Percentiles rank a stretch among this genome's conserved stretches.
phyloP scores from a whole-genome alignment of 2,113 vertebrate genomes.

The Bolborhynchus lineola region DNA sequence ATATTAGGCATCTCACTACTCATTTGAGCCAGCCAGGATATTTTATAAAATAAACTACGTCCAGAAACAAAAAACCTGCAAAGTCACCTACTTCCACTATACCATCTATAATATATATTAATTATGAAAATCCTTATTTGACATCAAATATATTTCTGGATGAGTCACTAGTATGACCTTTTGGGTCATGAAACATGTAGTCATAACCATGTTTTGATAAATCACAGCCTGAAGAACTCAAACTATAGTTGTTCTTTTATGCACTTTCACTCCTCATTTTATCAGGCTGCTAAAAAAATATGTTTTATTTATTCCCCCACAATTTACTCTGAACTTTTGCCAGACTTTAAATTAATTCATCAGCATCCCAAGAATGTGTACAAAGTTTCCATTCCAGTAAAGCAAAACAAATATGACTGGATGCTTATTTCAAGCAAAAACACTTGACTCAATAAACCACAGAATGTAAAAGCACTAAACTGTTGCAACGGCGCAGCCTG shows the following conservation, averaged over 20 bases:
- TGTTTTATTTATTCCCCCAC: neutral
- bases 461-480: neutral
- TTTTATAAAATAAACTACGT: neutral
- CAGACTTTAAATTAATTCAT: neutral
- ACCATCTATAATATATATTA: neutral
- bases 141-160: neutral
- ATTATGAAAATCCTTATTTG: neutral
- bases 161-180: neutral
- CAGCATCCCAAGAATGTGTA: neutral
- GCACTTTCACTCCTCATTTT: neutral
- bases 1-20: neutral
- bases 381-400: neutral
- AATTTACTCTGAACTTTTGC: neutral
- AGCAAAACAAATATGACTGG: neutral
- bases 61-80: neutral
- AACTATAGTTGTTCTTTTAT: neutral
- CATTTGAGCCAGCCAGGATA: neutral
- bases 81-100: neutral
- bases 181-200: neutral
- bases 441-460: neutral
- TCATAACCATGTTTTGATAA: neutral
- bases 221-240: neutral
- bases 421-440: neutral
- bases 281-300: neutral
- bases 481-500: neutral